phyloP scores from a whole-genome alignment of 92 coral and sea anemone genomes.

The Isaurus tuberculatus region DNA sequence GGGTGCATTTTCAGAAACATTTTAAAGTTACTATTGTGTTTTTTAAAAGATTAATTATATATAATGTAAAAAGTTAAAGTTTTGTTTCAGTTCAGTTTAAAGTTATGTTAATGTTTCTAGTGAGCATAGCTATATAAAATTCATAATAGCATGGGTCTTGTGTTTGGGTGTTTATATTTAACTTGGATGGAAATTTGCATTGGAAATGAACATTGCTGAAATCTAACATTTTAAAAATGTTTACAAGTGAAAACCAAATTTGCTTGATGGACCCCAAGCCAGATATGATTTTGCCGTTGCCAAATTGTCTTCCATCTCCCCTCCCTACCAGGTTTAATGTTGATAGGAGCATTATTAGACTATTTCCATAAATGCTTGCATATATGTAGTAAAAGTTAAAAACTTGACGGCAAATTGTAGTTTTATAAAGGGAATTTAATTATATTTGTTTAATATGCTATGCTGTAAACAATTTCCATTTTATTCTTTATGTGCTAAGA shows the following conservation, averaged over 20 bases:
- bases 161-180: neutral
- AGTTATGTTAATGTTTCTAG: slow-evolving; percentile 27
- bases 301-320: neutral
- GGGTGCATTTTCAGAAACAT: slow-evolving; percentile 16
- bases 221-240: neutral
- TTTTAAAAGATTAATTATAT: slow-evolving; percentile 2
- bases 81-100: slow-evolving; percentile 44
- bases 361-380: neutral
- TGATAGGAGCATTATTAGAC: slow-evolving; percentile 7
- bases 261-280: neutral
- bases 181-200: slow-evolving; percentile 24
- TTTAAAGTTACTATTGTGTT: neutral
- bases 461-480: slow-evolving; percentile 13
- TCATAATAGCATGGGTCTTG: neutral
- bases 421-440: slow-evolving; percentile 5
- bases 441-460: slow-evolving; percentile 14
- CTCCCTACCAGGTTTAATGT: neutral
- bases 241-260: neutral
- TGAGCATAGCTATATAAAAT: slow-evolving; percentile 18
- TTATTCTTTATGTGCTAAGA: slow-evolving; percentile 15
- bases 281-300: neutral
- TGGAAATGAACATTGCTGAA: slow-evolving; percentile 43
- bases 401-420: slow-evolving; percentile 3
- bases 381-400: neutral
- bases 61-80: neutral